Base-by-base conservation (phyloP, 1,140 invertebrate genomes). In the Bombus confusus region DNA sequence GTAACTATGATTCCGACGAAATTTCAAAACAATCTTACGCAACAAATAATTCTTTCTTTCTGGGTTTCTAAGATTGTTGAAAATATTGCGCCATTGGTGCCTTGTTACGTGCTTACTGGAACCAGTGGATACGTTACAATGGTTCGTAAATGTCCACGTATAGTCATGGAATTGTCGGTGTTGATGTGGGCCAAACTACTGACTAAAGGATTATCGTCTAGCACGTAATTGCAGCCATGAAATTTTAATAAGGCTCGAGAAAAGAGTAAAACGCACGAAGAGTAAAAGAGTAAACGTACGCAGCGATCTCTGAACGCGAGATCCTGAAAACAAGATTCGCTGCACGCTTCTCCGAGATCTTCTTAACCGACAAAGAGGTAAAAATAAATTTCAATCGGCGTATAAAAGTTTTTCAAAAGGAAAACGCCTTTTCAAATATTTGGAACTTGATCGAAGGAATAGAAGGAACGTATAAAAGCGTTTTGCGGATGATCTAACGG, bases 281-380 rank as follows among this genome's bases (percentile, higher is more conserved):
- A n/a, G n/a, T n/a, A n/a, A n/a, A n/a, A n/a, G n/a, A n/a, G n/a
- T n/a, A n/a, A n/a, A n/a, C n/a, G n/a, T 59, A 41, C 34, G 57
- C 12, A 74, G 71, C 80, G 71, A 66, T 2, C 80, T 75, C 71
- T 64, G 8, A 47, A 6, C 15, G 47, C 18, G 18, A 41, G 6
- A 31, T 43, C 41, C 6, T 12, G 37, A 9, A 75, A 66, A 6
- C 18, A 57, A 39, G 4, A 79, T 28, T 34, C 18, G 25, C 37
- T 43, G 2, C 25, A 12, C 37, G 8, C n/a, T 41, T 4, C 12
- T 64, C 2, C n/a, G 5, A 1, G 12, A 4, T 31, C 0, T 62
- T 66, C 72, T 76, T 31, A 34, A 66, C 10, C 80, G 80, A 76
- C 52, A 83, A 83, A 76, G 59, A 39, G 52, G 80, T 39, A 22